Evolutionary conservation across 1,140 invertebrate genomes (phyloP).

Genomic region (Harpegnathos saltator): DNA sequence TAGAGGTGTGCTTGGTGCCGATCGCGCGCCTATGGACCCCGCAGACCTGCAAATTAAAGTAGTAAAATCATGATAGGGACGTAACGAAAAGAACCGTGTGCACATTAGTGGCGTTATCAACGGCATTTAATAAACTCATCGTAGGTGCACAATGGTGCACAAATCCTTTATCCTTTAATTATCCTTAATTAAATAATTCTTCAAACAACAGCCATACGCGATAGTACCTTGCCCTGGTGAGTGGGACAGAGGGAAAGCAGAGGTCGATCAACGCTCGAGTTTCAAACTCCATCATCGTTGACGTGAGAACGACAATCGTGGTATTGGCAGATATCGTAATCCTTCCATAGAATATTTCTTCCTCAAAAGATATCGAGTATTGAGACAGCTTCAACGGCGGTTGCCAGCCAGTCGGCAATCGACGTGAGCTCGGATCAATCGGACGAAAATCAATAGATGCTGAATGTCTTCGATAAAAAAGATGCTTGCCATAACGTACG

Average conservation of each 20-base stretch:
- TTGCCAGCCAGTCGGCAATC: conserved; percentile 64
- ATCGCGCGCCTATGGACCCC: conserved; percentile 83
- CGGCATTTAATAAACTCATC: no score
- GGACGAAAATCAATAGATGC: background rate
- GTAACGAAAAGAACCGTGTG: no score
- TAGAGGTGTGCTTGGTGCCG: conserved; percentile 82
- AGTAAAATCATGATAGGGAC: no score
- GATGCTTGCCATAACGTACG: conserved; percentile 20
- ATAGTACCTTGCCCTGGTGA: conserved; percentile 78
- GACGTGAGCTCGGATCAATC: conserved; percentile 54
- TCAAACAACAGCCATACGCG: no score
- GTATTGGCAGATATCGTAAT: background rate
- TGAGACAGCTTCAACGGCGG: conserved; percentile 45
- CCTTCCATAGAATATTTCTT: background rate
- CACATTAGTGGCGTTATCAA: no score
- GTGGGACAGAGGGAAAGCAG: conserved; percentile 75
- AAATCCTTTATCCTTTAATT: no score
- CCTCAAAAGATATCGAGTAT: background rate
- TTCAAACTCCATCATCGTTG: conserved; percentile 79
- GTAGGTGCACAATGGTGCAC: no score
- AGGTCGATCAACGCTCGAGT: conserved; percentile 79
- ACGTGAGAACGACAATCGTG: background rate
- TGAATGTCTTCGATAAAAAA: conserved; percentile 8
- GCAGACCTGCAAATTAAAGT: conserved; percentile 78
- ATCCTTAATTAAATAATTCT: no score